These are phyloP conservation scores for Melieria crassipennis DNA, from an alignment of 2,888 invertebrate species.

Conservation along the genomic window DNA sequence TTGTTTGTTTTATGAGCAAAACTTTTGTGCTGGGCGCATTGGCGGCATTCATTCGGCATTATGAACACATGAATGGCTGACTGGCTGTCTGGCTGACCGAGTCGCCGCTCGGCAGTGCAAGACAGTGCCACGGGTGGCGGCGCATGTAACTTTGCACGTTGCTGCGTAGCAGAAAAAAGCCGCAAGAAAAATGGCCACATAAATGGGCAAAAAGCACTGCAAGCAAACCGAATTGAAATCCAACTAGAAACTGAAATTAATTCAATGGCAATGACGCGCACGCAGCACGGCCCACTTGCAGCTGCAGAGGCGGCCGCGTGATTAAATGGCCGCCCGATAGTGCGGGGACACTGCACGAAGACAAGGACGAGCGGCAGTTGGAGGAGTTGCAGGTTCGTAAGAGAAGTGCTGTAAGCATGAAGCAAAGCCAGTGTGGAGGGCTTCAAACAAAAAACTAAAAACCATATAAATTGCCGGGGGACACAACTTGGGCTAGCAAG, in stretches of 20 bases:
- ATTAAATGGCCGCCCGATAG: too few relatives aligned
- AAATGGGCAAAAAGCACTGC: background rate
- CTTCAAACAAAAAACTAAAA: background rate
- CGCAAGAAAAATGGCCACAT: too few relatives aligned
- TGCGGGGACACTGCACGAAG: too few relatives aligned
- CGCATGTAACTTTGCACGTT: too few relatives aligned
- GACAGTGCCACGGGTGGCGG: too few relatives aligned
- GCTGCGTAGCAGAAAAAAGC: too few relatives aligned
- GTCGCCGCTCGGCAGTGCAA: background rate
- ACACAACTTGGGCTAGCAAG: too few relatives aligned
- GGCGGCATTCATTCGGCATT: slow-evolving; percentile 25
- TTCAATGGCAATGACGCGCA: slow-evolving; percentile 21
- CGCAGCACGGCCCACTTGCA: background rate
- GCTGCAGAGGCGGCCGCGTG: too few relatives aligned
- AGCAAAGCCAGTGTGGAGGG: background rate
- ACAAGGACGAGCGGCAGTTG: too few relatives aligned
- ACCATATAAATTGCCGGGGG: too few relatives aligned
- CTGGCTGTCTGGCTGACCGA: background rate
- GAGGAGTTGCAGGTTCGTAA: too few relatives aligned
- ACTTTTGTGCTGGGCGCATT: background rate
- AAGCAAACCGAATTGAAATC: slow-evolving; percentile 16
- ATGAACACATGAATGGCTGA: slow-evolving; percentile 29
- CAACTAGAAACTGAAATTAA: slow-evolving; percentile 25
- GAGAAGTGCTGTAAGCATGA: too few relatives aligned
- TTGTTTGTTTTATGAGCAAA: background rate